phyloP scores from a whole-genome alignment of 2,113 vertebrate genomes.

The Myotis yumanensis region DNA sequence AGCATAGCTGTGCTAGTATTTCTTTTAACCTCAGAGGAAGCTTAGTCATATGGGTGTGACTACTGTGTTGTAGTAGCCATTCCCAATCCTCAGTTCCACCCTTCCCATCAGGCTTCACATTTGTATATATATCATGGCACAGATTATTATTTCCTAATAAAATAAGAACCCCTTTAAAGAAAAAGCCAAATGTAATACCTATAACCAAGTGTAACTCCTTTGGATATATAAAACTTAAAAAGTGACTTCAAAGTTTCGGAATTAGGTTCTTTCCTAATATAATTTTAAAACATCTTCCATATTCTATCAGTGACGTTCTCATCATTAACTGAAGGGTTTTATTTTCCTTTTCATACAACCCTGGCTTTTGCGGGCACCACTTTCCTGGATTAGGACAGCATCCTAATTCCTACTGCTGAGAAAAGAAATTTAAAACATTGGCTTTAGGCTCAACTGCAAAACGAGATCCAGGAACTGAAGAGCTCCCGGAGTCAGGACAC shows the following conservation, averaged over 20 bases:
- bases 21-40: constrained; percentile 7
- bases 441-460: background rate
- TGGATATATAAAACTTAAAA: background rate
- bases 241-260: background rate
- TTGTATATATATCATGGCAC: background rate
- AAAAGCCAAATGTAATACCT: background rate
- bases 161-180: background rate
- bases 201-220: background rate
- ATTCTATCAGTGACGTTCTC: background rate
- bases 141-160: constrained; percentile 23
- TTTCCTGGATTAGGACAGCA: background rate
- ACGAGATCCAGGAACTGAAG: background rate
- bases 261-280: background rate
- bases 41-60: background rate
- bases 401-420: background rate
- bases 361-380: background rate
- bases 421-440: constrained; percentile 9
- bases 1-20: background rate
- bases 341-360: background rate
- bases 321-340: background rate
- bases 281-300: background rate
- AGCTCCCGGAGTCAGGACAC: background rate
- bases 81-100: background rate
- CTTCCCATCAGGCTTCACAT: background rate
- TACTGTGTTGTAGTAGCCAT: background rate